Percentiles rank a stretch among this genome's conserved stretches.
phyloP scores from a whole-genome alignment of 1,140 invertebrate species.

The Fopius arisanus region DNA sequence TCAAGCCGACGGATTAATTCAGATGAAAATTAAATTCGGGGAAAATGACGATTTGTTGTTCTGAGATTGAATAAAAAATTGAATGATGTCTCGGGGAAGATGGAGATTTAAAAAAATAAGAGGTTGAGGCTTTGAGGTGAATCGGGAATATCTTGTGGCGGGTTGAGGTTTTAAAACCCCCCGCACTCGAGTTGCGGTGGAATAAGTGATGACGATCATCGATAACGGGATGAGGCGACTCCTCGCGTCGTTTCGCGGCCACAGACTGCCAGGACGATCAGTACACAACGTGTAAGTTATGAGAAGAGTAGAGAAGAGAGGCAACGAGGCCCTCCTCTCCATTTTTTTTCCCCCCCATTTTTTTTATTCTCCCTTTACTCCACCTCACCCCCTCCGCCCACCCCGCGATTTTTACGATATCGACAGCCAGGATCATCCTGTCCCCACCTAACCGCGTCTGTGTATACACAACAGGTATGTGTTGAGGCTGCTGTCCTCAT shows the following conservation, averaged over 20 bases:
- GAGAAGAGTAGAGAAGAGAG: slow-evolving; percentile 6
- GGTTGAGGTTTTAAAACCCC: not conserved
- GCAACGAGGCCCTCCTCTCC: no score
- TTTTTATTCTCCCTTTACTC: slow-evolving; percentile 1
- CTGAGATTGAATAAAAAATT: no score
- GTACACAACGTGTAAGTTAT: slow-evolving; percentile 34
- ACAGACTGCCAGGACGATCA: slow-evolving; percentile 31
- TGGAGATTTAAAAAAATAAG: no score
- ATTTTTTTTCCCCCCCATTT: no score
- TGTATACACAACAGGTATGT: not conserved
- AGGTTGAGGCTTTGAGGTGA: not conserved
- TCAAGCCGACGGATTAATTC: no score
- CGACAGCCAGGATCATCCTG: slow-evolving; percentile 17
- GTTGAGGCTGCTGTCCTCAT: not conserved
- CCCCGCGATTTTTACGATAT: slow-evolving; percentile 10
- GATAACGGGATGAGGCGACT: slow-evolving; percentile 22
- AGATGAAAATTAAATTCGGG: no score
- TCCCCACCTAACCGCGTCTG: slow-evolving; percentile 12
- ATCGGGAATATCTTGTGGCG: not conserved
- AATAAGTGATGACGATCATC: slow-evolving; percentile 29
- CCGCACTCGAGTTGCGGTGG: not conserved
- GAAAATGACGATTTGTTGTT: no score
- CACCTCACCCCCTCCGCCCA: not conserved
- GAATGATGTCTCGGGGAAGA: no score
- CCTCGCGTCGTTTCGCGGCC: slow-evolving; percentile 32